A percentile compares a stretch with the other conserved stretches of the same genome.
Conservation (phyloP, 2,888 invertebrate species). For the Pristionchus japonicus region DNA sequence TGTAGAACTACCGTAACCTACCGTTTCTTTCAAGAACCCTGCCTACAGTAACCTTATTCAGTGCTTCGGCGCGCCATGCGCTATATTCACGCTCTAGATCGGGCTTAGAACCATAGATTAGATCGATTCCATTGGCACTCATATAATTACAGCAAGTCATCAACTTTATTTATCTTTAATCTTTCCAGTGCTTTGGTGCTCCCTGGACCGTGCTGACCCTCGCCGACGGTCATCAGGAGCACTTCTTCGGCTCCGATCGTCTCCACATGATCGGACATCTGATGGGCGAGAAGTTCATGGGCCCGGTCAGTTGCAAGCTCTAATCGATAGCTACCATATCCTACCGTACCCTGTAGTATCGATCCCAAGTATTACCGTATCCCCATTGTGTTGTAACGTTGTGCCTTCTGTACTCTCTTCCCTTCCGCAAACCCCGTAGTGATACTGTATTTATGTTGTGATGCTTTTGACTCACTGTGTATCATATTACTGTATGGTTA, state of each 20-base stretch:
- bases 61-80: conserved; percentile 70
- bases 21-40: too few relatives aligned
- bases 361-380: neutral
- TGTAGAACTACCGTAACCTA: too few relatives aligned
- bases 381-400: neutral
- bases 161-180: neutral
- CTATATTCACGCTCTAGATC: conserved; percentile 52
- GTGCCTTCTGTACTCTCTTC: too few relatives aligned
- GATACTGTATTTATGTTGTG: neutral
- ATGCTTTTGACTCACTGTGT: too few relatives aligned
- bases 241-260: conserved; percentile 67
- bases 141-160: too few relatives aligned
- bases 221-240: conserved; percentile 51
- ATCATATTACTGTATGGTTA: too few relatives aligned
- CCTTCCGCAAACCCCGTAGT: neutral
- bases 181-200: conserved; percentile 61
- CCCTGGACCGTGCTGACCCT: conserved; percentile 66
- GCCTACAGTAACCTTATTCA: neutral
- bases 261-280: conserved; percentile 62
- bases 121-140: neutral
- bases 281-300: conserved; percentile 50
- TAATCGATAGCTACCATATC: neutral
- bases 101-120: neutral
- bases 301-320: neutral
- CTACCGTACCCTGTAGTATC: neutral